These are phyloP conservation scores for Paedocypris sp. DNA, from an alignment of 2,113 vertebrate genomes.

Conservation along the genomic window DNA sequence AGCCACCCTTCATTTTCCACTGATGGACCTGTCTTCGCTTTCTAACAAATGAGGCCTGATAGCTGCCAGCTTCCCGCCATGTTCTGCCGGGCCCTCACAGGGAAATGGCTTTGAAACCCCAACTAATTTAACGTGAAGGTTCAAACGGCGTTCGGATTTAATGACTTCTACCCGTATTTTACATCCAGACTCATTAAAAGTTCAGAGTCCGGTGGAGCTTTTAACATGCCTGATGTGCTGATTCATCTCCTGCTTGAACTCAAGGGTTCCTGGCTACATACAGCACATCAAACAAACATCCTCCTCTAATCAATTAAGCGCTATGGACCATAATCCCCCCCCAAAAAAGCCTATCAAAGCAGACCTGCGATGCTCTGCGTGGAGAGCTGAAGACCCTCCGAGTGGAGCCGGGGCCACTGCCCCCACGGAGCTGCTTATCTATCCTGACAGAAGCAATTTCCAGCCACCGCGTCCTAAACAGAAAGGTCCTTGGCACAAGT, in stretches of 20 bases:
- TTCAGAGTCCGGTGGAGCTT: not conserved
- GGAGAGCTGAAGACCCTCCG: not conserved
- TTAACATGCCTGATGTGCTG: not conserved
- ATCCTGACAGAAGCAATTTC: conserved; percentile 62
- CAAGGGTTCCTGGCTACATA: not conserved
- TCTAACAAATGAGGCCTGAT: conserved; percentile 10
- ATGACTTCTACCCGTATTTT: not conserved
- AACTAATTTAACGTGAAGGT: conserved; percentile 1
- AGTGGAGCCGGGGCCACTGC: conserved; percentile 29
- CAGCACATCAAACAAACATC: not conserved
- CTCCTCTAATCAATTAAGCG: not conserved
- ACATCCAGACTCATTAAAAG: conserved; percentile 7
- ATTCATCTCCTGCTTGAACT: not conserved
- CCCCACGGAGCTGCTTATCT: conserved; percentile 54
- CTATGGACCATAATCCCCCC: not conserved
- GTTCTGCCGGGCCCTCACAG: not conserved
- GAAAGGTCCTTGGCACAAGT: conserved; percentile 33
- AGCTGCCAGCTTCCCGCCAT: not conserved
- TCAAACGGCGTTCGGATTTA: not conserved
- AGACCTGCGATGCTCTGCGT: not conserved
- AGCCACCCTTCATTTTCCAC: conserved; percentile 1
- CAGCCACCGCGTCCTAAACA: conserved; percentile 47
- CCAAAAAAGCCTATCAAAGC: not conserved
- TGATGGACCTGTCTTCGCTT: conserved; percentile 11
- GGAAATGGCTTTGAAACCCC: not conserved